Evolutionary conservation across 2,113 vertebrate genomes (phyloP).

Genomic region (Tricholaema leucomelas): DNA sequence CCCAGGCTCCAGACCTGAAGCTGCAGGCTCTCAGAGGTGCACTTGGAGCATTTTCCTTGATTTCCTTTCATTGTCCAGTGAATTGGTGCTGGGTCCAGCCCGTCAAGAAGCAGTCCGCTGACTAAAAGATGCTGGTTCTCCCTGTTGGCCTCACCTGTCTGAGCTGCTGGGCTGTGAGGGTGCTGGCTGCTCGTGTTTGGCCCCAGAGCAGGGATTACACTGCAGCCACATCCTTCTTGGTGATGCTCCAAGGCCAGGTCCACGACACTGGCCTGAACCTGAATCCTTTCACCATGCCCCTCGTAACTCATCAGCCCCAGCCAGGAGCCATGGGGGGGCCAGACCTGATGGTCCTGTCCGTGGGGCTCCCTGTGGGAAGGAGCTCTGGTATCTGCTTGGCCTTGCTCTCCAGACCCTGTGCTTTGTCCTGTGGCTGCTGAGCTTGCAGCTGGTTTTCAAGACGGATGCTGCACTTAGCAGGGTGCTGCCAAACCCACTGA

Average conservation of each 20-base stretch:
- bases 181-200: neutral
- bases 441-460: neutral
- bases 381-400: neutral
- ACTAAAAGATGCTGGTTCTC: neutral
- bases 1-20: neutral
- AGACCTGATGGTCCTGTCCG: rapidly evolving
- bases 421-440: neutral
- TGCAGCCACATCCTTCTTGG: neutral
- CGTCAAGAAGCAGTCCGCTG: rapidly evolving
- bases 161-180: neutral
- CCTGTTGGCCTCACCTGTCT: rapidly evolving
- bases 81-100: neutral
- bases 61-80: neutral
- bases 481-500: conserved; percentile 37
- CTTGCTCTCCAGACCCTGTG: rapidly evolving
- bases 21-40: neutral
- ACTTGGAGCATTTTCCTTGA: neutral
- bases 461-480: conserved; percentile 9
- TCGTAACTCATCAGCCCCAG: neutral
- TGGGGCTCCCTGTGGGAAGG: neutral
- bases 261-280: neutral
- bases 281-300: neutral
- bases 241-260: rapidly evolving
- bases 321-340: neutral
- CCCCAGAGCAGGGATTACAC: rapidly evolving